Evolutionary conservation across 37 sponge, comb jelly and placozoan genomes (phyloP), one percentile per base, ranked within the genome.

Genomic region (Dysidea cf. avara): DNA sequence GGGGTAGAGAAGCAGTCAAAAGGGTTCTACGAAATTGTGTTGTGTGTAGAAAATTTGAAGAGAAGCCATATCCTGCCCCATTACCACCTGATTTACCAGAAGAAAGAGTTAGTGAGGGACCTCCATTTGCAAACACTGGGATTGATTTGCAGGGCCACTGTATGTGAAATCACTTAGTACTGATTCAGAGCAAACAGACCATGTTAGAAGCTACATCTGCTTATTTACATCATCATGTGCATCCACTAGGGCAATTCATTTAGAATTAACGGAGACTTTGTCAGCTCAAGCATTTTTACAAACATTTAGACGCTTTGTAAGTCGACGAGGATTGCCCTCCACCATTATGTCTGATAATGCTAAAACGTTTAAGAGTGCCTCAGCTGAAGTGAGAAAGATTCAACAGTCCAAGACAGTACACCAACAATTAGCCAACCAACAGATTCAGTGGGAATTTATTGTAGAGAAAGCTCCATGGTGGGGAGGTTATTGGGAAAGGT

Each of bases 281-380:
- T 18, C 52, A 13, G 16, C 52, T n/a, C n/a, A n/a, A n/a, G n/a
- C n/a, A n/a, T n/a, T n/a, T n/a, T n/a, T n/a, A n/a, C n/a, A n/a
- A n/a, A n/a, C n/a, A n/a, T n/a, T n/a, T n/a, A n/a, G n/a, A n/a
- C n/a, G 75, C 26, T 82, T 82, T 47, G 22, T 73, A 21, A 73
- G 73, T 0, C 71, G 81, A 55, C 61, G 81, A 65, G 81, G 81
- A 26, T 31, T 82, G 11, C 75, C 83, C 16, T 17, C 25, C 51
- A 71, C 17, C 26, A 34, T 80, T 43, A 7, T 81, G n/a, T 74
- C 72, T 25, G 81, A 81, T 37, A 71, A 81, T 53, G 81, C 73
- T 28, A 81, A 53, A 53, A 81, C 81, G 14, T 81, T 81, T 56
- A 71, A 81, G 56, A 43, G 40, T 14, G 72, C 81, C 12, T 62